Percentiles rank a stretch among this genome's conserved stretches.
Evolutionary conservation across 2,888 invertebrate species (phyloP).

Genomic region (Cetonia aurata): DNA sequence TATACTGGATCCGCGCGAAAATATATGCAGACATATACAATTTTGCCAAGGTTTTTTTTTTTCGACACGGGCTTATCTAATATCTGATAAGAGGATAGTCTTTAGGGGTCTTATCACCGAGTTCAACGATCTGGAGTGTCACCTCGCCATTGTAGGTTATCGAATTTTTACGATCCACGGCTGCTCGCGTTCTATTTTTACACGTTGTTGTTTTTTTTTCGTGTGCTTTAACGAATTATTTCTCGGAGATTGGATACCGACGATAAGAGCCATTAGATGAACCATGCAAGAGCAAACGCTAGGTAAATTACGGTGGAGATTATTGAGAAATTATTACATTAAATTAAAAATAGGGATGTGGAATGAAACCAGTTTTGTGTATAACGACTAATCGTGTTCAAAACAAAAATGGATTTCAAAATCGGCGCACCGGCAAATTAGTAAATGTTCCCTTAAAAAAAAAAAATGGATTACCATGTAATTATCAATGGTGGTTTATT

Average conservation of each 20-base stretch:
- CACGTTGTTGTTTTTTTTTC: slow-evolving; percentile 4
- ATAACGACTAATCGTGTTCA: no score
- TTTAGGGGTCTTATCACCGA: slow-evolving; percentile 5
- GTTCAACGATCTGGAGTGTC: slow-evolving; percentile 32
- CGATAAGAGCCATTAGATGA: background rate
- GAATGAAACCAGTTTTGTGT: no score
- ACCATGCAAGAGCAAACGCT: background rate
- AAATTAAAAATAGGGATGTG: no score
- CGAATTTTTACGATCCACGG: slow-evolving; percentile 22
- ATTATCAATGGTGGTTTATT: no score
- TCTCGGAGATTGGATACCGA: slow-evolving; percentile 4
- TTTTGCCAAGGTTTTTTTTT: slow-evolving; percentile 3
- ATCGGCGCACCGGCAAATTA: no score
- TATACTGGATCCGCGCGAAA: no score
- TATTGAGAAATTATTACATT: background rate
- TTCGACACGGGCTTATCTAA: slow-evolving; percentile 1
- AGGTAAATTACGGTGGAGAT: background rate
- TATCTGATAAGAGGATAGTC: slow-evolving; percentile 32
- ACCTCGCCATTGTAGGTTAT: slow-evolving; percentile 25
- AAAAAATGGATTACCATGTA: no score
- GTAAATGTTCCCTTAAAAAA: no score
- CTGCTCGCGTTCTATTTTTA: slow-evolving; percentile 30
- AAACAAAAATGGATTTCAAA: no score
- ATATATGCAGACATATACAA: no score
- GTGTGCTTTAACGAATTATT: background rate